Conservation (phyloP, 1,140 invertebrate species). For the Formica exsecta region DNA sequence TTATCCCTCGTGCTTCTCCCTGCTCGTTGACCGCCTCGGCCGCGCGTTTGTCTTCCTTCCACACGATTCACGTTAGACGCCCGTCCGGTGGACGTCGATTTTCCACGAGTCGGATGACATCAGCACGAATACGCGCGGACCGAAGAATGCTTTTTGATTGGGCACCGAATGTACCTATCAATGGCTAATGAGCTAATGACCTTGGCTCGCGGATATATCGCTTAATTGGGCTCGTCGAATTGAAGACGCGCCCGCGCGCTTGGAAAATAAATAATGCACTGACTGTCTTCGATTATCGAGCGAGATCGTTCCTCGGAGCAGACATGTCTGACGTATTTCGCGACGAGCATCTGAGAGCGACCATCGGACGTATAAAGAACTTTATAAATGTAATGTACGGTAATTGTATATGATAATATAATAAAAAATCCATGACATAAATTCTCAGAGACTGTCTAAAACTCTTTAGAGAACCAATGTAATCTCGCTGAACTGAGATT, state of each 20-base stretch:
- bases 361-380: constrained; percentile 2
- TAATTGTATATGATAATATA: constrained; percentile 19
- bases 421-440: constrained; percentile 36
- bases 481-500: constrained; percentile 13
- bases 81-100: constrained; percentile 74
- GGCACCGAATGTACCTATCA: constrained; percentile 73
- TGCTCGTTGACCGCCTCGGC: constrained; percentile 42
- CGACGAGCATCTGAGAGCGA: constrained; percentile 12
- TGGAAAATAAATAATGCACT: constrained; percentile 63
- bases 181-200: constrained; percentile 79
- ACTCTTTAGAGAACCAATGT: background rate
- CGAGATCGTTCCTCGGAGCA: constrained; percentile 31
- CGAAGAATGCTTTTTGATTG: constrained; percentile 83
- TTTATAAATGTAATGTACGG: background rate
- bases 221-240: constrained; percentile 76
- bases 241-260: constrained; percentile 45
- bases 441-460: constrained; percentile 7
- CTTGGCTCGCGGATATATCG: constrained; percentile 54
- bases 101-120: constrained; percentile 74
- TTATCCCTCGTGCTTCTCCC: constrained; percentile 33
- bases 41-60: constrained; percentile 62
- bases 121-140: constrained; percentile 72
- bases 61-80: constrained; percentile 62
- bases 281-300: constrained; percentile 58
- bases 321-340: constrained; percentile 49